Percentiles rank a stretch among this genome's conserved stretches.
These are phyloP conservation scores for Hydrotaea diabolus DNA, from an alignment of 2,888 invertebrate genomes.

Conservation along the genomic window DNA sequence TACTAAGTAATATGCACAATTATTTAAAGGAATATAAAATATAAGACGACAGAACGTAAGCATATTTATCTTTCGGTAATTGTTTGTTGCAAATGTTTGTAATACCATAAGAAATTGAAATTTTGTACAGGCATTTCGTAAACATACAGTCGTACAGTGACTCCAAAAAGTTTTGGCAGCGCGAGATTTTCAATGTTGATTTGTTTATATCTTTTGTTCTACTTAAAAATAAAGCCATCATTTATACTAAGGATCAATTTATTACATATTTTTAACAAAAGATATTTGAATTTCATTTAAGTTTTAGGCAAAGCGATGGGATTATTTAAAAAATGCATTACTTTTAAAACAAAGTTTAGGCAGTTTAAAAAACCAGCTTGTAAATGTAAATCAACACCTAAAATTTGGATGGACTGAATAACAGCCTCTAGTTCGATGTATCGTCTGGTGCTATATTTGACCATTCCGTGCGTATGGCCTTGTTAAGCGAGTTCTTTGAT, in stretches of 20 bases:
- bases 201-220: too few relatives aligned
- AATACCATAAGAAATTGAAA: too few relatives aligned
- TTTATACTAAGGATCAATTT: not conserved
- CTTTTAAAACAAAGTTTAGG: not conserved
- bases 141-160: too few relatives aligned
- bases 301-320: not conserved
- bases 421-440: conserved; percentile 5
- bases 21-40: too few relatives aligned
- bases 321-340: not conserved
- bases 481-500: conserved; percentile 1
- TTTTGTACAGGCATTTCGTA: too few relatives aligned
- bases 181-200: too few relatives aligned
- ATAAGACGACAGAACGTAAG: too few relatives aligned
- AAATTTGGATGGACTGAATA: not conserved
- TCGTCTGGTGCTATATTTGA: conserved; percentile 21
- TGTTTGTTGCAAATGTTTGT: too few relatives aligned
- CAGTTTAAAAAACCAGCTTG: not conserved
- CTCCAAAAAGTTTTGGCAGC: too few relatives aligned
- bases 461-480: conserved; percentile 18
- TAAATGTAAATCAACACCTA: not conserved
- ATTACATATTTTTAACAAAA: not conserved
- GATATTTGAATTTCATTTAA: not conserved
- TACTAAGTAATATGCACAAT: too few relatives aligned
- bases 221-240: too few relatives aligned
- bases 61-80: too few relatives aligned